phyloP scores from a whole-genome alignment of 2,113 vertebrate genomes.

The Atractosteus spatula region DNA sequence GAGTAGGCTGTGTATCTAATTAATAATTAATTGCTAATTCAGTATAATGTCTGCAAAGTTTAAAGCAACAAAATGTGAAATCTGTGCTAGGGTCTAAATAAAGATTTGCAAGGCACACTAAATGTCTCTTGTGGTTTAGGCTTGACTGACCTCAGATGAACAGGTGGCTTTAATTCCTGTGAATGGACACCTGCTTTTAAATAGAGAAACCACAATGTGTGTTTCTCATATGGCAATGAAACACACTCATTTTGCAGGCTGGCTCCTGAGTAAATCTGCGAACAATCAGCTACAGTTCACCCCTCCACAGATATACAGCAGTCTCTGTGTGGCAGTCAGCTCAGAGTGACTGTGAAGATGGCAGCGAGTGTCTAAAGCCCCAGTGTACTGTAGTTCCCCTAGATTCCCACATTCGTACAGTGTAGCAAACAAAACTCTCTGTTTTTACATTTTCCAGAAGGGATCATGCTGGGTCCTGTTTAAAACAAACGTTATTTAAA shows the following conservation, averaged over 20 bases:
- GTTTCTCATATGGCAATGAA: neutral
- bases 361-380: neutral
- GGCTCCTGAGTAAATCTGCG: neutral
- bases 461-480: neutral
- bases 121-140: too few species aligned
- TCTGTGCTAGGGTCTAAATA: too few species aligned
- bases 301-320: neutral
- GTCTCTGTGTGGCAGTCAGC: neutral
- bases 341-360: neutral
- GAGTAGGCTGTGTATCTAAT: too few species aligned
- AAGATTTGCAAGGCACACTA: too few species aligned
- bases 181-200: neutral
- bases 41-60: too few species aligned
- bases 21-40: too few species aligned
- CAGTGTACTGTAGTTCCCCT: too few species aligned
- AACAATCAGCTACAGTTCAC: neutral
- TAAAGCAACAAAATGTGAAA: too few species aligned
- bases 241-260: neutral
- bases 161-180: neutral
- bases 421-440: neutral
- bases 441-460: neutral
- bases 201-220: neutral
- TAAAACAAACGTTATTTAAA: neutral
- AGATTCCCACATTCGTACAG: too few species aligned
- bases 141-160: neutral